Conservation (phyloP, 1,140 invertebrate genomes). For the Ctenoplectra terminalis region DNA sequence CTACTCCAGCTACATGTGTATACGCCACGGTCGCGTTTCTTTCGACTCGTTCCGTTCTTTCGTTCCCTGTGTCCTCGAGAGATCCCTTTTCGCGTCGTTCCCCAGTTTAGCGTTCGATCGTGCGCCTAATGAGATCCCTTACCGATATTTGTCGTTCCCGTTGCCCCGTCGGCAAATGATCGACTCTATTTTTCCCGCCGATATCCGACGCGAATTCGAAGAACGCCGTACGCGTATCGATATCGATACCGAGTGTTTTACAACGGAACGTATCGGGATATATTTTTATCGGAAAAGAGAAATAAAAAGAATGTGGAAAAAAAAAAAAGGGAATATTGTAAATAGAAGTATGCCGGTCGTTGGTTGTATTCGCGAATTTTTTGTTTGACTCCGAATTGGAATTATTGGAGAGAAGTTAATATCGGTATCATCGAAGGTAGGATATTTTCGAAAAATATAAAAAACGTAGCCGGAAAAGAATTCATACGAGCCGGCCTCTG, state of each 20-base stretch:
- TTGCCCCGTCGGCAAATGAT: slow-evolving; percentile 57
- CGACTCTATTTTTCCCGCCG: slow-evolving; percentile 48
- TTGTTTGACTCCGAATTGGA: not conserved
- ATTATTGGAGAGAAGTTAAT: not conserved
- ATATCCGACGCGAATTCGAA: slow-evolving; percentile 65
- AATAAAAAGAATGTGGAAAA: not conserved
- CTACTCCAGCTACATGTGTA: not conserved
- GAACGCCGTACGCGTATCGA: slow-evolving; percentile 58
- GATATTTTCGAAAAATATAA: not conserved
- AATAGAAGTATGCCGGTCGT: too few species aligned
- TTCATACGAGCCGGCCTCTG: too few species aligned
- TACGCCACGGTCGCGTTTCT: not conserved
- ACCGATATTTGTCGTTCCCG: slow-evolving; percentile 53
- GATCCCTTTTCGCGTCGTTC: not conserved
- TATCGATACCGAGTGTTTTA: slow-evolving; percentile 56
- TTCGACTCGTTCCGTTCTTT: not conserved
- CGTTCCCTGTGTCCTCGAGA: not conserved
- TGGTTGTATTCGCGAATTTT: too few species aligned
- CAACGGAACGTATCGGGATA: slow-evolving; percentile 19
- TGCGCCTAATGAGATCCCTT: slow-evolving; percentile 47
- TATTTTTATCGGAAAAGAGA: not conserved
- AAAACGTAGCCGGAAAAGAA: too few species aligned
- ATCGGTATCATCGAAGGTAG: not conserved
- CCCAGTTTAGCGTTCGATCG: slow-evolving; percentile 33
- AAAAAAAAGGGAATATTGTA: not conserved